phyloP scores from a whole-genome alignment of 2,888 invertebrate genomes.

The Meandrusa payeni region DNA sequence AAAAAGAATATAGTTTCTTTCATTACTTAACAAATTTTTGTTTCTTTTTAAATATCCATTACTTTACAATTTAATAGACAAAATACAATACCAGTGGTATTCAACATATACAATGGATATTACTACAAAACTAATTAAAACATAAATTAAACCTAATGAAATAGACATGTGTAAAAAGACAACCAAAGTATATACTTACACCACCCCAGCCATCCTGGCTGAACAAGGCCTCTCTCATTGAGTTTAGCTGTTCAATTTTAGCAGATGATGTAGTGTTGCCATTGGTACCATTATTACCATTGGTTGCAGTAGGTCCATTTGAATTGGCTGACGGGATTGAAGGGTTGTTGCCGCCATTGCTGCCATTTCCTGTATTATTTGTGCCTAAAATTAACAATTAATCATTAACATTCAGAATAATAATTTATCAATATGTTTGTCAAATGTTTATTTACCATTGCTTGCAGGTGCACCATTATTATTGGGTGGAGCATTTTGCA shows the following conservation, averaged over 20 bases:
- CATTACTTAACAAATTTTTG: too few relatives aligned
- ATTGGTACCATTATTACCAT: slow-evolving; percentile 69
- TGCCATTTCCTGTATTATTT: slow-evolving; percentile 62
- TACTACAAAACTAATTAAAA: too few relatives aligned
- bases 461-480: slow-evolving; percentile 70
- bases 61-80: too few relatives aligned
- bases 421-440: slow-evolving; percentile 9
- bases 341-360: slow-evolving; percentile 71
- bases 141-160: too few relatives aligned
- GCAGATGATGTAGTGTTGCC: slow-evolving; percentile 84
- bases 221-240: slow-evolving; percentile 94
- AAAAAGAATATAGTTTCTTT: too few relatives aligned
- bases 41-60: too few relatives aligned
- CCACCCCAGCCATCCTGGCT: slow-evolving; percentile 97
- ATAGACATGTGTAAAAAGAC: too few relatives aligned
- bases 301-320: slow-evolving; percentile 58
- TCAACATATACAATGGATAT: too few relatives aligned
- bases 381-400: slow-evolving; percentile 46
- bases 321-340: slow-evolving; percentile 57
- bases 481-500: slow-evolving; percentile 73
- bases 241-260: slow-evolving; percentile 93
- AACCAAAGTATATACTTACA: slow-evolving; percentile 80
- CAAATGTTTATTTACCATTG: slow-evolving; percentile 52
- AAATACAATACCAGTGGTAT: too few relatives aligned
- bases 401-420: neutral